A percentile compares a stretch with the other conserved stretches of the same genome.
Evolutionary conservation across 1,140 invertebrate genomes (phyloP).

Genomic region (Nymphalis io): DNA sequence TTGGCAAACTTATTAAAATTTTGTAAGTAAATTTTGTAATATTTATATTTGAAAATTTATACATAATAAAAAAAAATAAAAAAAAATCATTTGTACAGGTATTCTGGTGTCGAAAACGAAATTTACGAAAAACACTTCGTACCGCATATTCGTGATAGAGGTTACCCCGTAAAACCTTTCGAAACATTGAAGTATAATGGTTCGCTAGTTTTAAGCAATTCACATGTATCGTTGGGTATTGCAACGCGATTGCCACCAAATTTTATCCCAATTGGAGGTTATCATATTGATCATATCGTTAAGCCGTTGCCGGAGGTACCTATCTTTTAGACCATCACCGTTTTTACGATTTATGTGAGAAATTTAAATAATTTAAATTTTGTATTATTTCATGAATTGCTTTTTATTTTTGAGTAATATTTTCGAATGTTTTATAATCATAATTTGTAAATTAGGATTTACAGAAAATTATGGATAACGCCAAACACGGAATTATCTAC

Average conservation of each 20-base stretch:
- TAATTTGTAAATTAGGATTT: constrained; percentile 14
- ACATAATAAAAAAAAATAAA: background rate
- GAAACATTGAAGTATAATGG: constrained; percentile 33
- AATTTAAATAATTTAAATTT: too few relatives aligned
- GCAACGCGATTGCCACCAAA: constrained; percentile 29
- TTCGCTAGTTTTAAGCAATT: constrained; percentile 40
- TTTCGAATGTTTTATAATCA: too few relatives aligned
- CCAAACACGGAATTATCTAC: constrained; percentile 74
- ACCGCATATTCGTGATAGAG: constrained; percentile 27
- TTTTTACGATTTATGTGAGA: too few relatives aligned
- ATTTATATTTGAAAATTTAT: background rate
- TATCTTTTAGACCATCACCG: too few relatives aligned
- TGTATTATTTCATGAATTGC: too few relatives aligned
- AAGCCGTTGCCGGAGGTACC: constrained; percentile 37
- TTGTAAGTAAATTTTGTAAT: constrained; percentile 31
- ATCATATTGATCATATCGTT: constrained; percentile 31
- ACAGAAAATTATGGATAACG: constrained; percentile 36
- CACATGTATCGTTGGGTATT: constrained; percentile 35
- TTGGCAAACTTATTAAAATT: constrained; percentile 9
- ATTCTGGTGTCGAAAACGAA: constrained; percentile 21
- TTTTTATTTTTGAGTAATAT: too few relatives aligned
- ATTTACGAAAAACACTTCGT: constrained; percentile 30
- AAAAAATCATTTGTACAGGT: background rate
- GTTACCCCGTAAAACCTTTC: constrained; percentile 12
- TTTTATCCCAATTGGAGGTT: constrained; percentile 40